Evolutionary conservation across 2,113 vertebrate species (phyloP).

Genomic region (Pelodiscus sinensis): DNA sequence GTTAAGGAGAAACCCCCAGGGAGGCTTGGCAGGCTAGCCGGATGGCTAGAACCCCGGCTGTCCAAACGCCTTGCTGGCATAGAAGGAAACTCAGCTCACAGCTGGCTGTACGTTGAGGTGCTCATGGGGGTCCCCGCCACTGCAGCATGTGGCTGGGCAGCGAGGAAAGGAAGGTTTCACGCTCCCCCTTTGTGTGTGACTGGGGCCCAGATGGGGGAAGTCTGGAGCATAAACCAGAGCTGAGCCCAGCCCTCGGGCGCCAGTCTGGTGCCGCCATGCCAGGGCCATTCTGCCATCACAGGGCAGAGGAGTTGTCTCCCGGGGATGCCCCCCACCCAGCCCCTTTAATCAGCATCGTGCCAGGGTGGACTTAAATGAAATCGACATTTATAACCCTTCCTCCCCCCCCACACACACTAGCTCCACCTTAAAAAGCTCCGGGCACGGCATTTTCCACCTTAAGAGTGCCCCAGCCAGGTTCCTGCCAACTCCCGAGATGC

Average conservation of each 20-base stretch:
- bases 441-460: slow-evolving; percentile 19
- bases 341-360: neutral
- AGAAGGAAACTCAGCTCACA: too few relatives aligned
- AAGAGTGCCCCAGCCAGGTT: neutral
- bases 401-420: neutral
- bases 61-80: neutral
- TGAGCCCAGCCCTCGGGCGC: neutral
- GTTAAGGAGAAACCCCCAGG: neutral
- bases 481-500: slow-evolving; percentile 53
- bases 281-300: neutral
- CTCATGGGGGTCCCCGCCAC: too few relatives aligned
- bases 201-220: neutral
- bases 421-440: neutral
- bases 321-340: neutral
- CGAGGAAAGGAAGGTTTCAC: neutral
- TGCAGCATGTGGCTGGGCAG: neutral
- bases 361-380: neutral
- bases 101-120: too few relatives aligned
- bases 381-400: neutral
- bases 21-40: too few relatives aligned
- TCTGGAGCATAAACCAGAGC: neutral
- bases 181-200: neutral
- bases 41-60: neutral
- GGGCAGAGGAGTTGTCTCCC: neutral
- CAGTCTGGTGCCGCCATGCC: neutral